phyloP scores from a whole-genome alignment of 2,888 invertebrate species.

The Lithophane semibrunnea region DNA sequence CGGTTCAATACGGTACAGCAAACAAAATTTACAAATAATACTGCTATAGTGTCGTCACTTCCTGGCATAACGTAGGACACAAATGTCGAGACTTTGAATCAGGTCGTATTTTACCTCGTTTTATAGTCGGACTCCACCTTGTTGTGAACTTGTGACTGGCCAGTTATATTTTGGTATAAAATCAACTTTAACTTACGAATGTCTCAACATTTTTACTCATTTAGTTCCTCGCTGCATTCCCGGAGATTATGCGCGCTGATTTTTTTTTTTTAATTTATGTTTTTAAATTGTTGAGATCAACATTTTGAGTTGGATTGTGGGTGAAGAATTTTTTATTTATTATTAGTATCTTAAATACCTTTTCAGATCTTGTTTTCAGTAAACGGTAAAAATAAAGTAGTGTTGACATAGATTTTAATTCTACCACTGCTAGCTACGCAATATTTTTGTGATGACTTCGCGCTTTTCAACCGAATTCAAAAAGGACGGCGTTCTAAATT shows the following conservation, averaged over 20 bases:
- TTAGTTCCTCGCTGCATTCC: constrained; percentile 5
- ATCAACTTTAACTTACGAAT: constrained; percentile 53
- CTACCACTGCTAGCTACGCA: too few species aligned
- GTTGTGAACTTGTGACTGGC: constrained; percentile 22
- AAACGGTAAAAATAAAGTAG: not conserved
- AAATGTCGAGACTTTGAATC: constrained; percentile 37
- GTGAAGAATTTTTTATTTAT: not conserved
- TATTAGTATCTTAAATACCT: not conserved
- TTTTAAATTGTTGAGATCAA: constrained; percentile 16
- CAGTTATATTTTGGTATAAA: constrained; percentile 68
- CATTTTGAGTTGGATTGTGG: not conserved
- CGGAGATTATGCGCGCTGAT: not conserved
- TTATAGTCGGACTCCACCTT: constrained; percentile 45
- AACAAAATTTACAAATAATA: constrained; percentile 53
- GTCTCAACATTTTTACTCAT: constrained; percentile 25
- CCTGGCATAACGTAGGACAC: constrained; percentile 47
- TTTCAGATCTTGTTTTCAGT: not conserved
- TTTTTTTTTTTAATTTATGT: constrained; percentile 31
- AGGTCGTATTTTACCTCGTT: constrained; percentile 51
- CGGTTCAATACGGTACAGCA: constrained; percentile 39
- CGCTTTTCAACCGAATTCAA: too few species aligned
- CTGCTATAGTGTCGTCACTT: constrained; percentile 56
- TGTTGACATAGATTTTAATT: too few species aligned
- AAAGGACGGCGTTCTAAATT: too few species aligned
- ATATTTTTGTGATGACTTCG: too few species aligned